Evolutionary conservation across 2,888 invertebrate species (phyloP).

Genomic region (Capitulum mitella): DNA sequence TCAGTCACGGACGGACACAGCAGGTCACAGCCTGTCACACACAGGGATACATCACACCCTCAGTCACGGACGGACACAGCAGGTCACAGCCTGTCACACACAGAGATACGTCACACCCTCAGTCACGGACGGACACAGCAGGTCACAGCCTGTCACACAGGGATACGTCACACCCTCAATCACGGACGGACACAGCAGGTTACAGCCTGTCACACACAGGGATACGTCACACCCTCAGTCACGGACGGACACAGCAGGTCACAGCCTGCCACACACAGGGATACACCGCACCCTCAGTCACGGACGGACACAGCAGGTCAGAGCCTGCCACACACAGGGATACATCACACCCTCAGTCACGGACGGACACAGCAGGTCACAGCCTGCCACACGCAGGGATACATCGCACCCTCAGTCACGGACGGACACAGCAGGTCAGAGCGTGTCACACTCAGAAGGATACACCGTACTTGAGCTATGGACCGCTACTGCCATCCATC

Average conservation of each 20-base stretch:
- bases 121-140: background rate
- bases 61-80: background rate
- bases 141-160: background rate
- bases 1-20: background rate
- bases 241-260: background rate
- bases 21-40: background rate
- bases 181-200: background rate
- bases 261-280: background rate
- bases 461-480: no score
- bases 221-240: background rate
- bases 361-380: no score
- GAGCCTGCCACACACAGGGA: no score
- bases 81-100: background rate
- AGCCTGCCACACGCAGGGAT: no score
- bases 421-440: background rate
- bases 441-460: background rate
- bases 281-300: no score
- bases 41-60: background rate
- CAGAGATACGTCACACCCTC: background rate
- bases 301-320: no score
- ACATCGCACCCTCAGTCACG: no score
- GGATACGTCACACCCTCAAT: background rate
- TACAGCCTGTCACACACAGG: background rate
- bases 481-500: no score
- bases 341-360: no score